Base-by-base conservation (phyloP, 2,888 invertebrate species). In the Dysmachus trigonus region DNA sequence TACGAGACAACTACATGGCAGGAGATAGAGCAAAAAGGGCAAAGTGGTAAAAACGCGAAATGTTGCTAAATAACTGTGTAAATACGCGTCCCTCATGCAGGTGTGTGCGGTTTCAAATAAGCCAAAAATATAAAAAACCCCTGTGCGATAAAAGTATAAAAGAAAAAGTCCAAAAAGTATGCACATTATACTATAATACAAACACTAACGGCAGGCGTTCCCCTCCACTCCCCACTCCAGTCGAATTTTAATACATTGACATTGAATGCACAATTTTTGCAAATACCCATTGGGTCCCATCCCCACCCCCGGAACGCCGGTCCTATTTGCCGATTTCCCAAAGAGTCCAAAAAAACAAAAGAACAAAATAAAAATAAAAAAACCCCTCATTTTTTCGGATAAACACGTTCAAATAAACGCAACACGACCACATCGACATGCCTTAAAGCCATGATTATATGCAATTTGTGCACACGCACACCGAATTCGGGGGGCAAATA, bases 381-480 rank as follows among this genome's bases (percentile, higher is more conserved):
- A 41, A 30, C 18, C 8, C n/a, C 30, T 85, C 74, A 85, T 84
- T 85, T 85, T 85, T 85, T 85, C 85, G 85, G 85, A 85, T 85
- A 85, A 74, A 85, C 51, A 74, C 72, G 83, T 84, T 84, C 82
- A 82, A 82, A 82, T 82, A 82, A 82, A 72, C 83, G 72, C 83
- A 84, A 84, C 83, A 84, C 83, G 41, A 71, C 71, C 72, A 84
- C 72, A 84, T 7, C 35, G 82, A 18, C 71, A 71, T 71, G 35
- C 71, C 82, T 71, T 53, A 62, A 82, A 82, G 82, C 82, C 82
- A 62, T 71, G 82, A 82, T 82, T 82, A 82, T 82, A 71, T 82
- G 82, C 82, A 82, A 82, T 82, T 82, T 82, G 82, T 82, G 82
- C 82, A 82, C 82, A 82, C 82, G 82, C 82, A 82, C 82, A 82